phyloP scores from a whole-genome alignment of 2,888 invertebrate species.

The Scaeva pyrastri region DNA sequence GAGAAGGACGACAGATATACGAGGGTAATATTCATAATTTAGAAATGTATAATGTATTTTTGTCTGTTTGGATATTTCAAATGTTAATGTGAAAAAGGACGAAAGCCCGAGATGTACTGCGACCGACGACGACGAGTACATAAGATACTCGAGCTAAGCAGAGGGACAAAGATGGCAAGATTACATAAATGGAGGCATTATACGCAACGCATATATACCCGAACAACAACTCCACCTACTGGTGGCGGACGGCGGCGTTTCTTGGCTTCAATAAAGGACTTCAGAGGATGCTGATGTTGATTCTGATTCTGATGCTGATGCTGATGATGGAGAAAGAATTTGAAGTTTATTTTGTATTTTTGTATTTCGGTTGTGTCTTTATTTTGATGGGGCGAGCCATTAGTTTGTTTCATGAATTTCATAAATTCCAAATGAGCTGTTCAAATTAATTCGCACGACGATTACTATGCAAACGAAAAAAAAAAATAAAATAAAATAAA shows the following conservation, averaged over 20 bases:
- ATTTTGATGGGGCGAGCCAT: constrained; percentile 36
- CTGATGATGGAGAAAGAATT: constrained; percentile 34
- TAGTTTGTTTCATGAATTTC: constrained; percentile 74
- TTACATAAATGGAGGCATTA: constrained; percentile 80
- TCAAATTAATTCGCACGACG: constrained; percentile 63
- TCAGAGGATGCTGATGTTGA: constrained; percentile 4
- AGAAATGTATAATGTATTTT: constrained; percentile 54
- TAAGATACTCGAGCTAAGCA: constrained; percentile 34
- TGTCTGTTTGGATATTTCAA: constrained; percentile 60
- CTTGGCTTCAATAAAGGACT: constrained; percentile 26
- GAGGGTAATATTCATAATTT: constrained; percentile 73
- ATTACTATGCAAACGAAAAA: constrained; percentile 45
- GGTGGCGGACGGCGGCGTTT: not conserved
- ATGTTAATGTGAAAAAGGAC: constrained; percentile 53
- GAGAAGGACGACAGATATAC: constrained; percentile 72
- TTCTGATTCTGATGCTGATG: too few relatives aligned
- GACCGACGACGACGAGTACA: too few relatives aligned
- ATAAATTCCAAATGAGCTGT: constrained; percentile 72
- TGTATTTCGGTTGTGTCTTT: not conserved
- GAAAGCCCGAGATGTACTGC: not conserved
- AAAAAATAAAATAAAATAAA: too few relatives aligned
- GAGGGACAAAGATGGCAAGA: constrained; percentile 68
- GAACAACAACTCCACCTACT: not conserved
- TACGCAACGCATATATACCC: too few relatives aligned
- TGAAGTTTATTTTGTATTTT: constrained; percentile 25